Percentiles rank a stretch among this genome's conserved stretches.
These are phyloP conservation scores for Heliothis peltigera DNA, from an alignment of 2,888 invertebrate genomes.

Conservation along the genomic window DNA sequence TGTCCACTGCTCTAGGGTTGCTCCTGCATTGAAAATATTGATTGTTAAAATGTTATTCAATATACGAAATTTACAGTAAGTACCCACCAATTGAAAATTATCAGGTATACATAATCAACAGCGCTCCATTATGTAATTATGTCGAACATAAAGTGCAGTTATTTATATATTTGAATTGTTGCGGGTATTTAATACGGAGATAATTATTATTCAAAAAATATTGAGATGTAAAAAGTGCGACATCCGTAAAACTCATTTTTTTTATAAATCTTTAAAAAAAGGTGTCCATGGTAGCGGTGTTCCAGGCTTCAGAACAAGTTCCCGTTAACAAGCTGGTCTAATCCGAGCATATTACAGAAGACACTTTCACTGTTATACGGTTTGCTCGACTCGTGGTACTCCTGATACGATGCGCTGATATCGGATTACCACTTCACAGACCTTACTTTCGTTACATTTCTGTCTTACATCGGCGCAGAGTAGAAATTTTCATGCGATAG, in stretches of 20 bases:
- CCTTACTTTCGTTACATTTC: constrained; percentile 56
- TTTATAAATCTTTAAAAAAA: neutral
- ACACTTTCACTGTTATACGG: constrained; percentile 58
- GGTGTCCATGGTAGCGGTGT: neutral
- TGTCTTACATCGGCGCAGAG: constrained; percentile 28
- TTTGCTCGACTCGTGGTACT: constrained; percentile 45
- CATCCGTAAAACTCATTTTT: no score
- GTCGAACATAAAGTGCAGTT: no score
- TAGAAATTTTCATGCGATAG: constrained; percentile 18
- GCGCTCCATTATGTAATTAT: no score
- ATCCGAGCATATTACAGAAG: constrained; percentile 39
- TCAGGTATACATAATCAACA: no score
- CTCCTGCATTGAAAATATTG: constrained; percentile 39
- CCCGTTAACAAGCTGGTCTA: constrained; percentile 39
- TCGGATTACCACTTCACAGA: constrained; percentile 36
- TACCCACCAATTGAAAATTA: no score
- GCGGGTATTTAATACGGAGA: no score
- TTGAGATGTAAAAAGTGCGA: no score
- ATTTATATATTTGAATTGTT: no score
- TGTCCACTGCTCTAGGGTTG: constrained; percentile 84
- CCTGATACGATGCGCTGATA: constrained; percentile 47
- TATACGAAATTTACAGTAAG: no score
- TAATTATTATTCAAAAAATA: no score
- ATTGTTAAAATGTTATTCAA: no score
- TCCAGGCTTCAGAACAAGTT: constrained; percentile 31